Percentiles rank a stretch among this genome's conserved stretches.
phyloP scores from a whole-genome alignment of 2,113 vertebrate genomes.

The Pan troglodytes region NHGRI_mPanTro3-v2.1_pri NC_072402.2:32570001-32570500 shows the following conservation, averaged over 20 bases:
- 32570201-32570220: not conserved
- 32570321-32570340: conserved; percentile 4
- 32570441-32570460: conserved; percentile 6
- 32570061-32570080: conserved; percentile 9
- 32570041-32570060: not conserved
- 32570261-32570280: conserved; percentile 26
- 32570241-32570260: not conserved
- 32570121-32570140: not conserved
- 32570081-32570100: not conserved
- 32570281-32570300: conserved; percentile 42
- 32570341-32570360: conserved; percentile 34
- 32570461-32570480: not conserved
- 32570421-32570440: not conserved
- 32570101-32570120: not conserved
- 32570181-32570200: not conserved
- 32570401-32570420: conserved; percentile 3
- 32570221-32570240: not conserved
- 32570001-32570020: conserved; percentile 3
- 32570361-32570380: conserved; percentile 11
- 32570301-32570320: conserved; percentile 24
- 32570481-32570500: not conserved
- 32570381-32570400: conserved; percentile 28
- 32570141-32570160: not conserved
- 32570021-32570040: not conserved
- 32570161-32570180: not conserved